Evolutionary conservation across 1,140 invertebrate species (phyloP).

Genomic region (Calosoma granatense): DNA sequence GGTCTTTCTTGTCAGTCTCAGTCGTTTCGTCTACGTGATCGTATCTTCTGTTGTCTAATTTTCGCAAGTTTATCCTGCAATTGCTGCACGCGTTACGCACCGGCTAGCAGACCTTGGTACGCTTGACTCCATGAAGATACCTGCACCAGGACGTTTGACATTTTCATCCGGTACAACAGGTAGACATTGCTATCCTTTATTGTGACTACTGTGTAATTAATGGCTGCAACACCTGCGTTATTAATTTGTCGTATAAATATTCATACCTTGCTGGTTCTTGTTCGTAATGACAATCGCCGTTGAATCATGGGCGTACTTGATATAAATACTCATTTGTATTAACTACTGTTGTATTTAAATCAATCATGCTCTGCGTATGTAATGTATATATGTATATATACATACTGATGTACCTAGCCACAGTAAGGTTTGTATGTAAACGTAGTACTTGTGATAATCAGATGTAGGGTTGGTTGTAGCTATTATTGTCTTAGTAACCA

Average conservation of each 20-base stretch:
- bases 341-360: neutral
- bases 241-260: neutral
- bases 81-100: neutral
- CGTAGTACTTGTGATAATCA: too few relatives aligned
- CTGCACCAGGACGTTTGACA: neutral
- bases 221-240: neutral
- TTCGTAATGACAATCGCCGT: neutral
- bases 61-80: too few relatives aligned
- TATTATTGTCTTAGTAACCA: too few relatives aligned
- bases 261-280: neutral
- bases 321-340: neutral
- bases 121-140: neutral
- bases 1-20: neutral
- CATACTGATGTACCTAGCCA: neutral
- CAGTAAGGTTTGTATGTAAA: too few relatives aligned
- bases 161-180: neutral
- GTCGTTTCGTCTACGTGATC: too few relatives aligned
- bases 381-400: slow-evolving; percentile 1
- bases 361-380: neutral
- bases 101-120: neutral
- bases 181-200: neutral
- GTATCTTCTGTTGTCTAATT: too few relatives aligned
- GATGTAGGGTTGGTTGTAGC: too few relatives aligned
- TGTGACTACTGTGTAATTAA: neutral
- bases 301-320: neutral